These are phyloP conservation scores for Syngnathus typhle DNA, from an alignment of 2,113 vertebrate species.

Conservation along the genomic window DNA sequence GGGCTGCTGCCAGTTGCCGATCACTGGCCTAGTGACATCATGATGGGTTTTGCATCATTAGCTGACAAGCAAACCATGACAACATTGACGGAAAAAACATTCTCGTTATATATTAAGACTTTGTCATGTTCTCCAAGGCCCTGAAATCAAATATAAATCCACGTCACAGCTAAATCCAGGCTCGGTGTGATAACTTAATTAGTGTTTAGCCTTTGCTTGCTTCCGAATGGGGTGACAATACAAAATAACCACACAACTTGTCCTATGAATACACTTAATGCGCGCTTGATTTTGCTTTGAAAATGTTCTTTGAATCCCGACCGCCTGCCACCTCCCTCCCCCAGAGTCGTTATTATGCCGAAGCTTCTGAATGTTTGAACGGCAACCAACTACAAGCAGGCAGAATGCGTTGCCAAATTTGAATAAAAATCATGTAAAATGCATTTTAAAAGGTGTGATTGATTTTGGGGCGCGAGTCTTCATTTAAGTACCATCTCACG, in stretches of 20 bases:
- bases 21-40: too few relatives aligned
- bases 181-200: background rate
- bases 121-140: background rate
- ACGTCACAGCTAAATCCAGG: too few relatives aligned
- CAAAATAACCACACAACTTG: background rate
- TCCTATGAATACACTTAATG: background rate
- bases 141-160: background rate
- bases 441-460: background rate
- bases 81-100: background rate
- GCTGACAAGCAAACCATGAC: background rate
- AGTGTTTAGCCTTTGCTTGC: background rate
- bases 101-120: background rate
- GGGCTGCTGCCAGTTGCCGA: too few relatives aligned
- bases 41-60: background rate
- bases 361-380: conserved; percentile 14
- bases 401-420: conserved; percentile 14
- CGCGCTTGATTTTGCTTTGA: conserved; percentile 10
- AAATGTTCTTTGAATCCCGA: conserved; percentile 27
- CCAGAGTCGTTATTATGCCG: conserved; percentile 29
- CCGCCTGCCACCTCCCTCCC: background rate
- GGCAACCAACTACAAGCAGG: background rate
- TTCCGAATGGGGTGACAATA: background rate
- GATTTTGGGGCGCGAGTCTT: background rate
- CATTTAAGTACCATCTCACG: background rate
- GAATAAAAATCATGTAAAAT: background rate